Evolutionary conservation across 35 echinoderm and acorn worm genomes (phyloP).

Genomic region (Eucidaris tribuloides): DNA sequence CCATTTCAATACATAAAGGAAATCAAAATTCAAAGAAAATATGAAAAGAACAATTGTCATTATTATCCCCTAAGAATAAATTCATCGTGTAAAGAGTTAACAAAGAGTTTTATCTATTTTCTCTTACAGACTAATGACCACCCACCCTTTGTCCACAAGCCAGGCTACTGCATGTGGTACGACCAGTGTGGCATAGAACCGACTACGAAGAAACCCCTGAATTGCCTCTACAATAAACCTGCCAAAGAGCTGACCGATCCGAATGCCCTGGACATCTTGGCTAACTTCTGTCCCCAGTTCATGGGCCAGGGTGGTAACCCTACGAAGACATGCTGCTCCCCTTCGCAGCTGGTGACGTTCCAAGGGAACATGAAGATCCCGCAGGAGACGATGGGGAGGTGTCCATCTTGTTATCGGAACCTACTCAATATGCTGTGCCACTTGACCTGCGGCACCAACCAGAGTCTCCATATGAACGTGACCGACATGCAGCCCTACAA

Average conservation of each 20-base stretch:
- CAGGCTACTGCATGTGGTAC: conserved; percentile 78
- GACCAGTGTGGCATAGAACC: conserved; percentile 59
- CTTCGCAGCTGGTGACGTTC: conserved; percentile 53
- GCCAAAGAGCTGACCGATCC: conserved; percentile 48
- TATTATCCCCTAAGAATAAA: too few species aligned
- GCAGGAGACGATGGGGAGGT: conserved; percentile 62
- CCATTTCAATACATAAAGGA: too few species aligned
- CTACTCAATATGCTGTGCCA: conserved; percentile 69
- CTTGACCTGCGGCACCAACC: conserved; percentile 69
- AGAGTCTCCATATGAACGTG: conserved; percentile 75
- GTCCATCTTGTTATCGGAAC: conserved; percentile 90
- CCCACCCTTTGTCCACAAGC: conserved; percentile 51
- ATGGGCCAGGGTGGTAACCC: conserved; percentile 9
- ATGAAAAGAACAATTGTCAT: too few species aligned
- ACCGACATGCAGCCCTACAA: conserved; percentile 4
- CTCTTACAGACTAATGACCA: too few species aligned
- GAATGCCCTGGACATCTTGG: conserved; percentile 56
- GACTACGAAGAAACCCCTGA: conserved; percentile 31
- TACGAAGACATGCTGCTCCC: conserved; percentile 75
- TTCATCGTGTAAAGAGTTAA: too few species aligned
- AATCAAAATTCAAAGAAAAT: too few species aligned
- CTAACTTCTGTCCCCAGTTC: conserved; percentile 76
- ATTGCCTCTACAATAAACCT: conserved; percentile 78
- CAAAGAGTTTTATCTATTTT: too few species aligned
- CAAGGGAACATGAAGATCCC: conserved; percentile 45